Conservation (phyloP, 2,888 invertebrate species). For the Chironomus riparius region DNA sequence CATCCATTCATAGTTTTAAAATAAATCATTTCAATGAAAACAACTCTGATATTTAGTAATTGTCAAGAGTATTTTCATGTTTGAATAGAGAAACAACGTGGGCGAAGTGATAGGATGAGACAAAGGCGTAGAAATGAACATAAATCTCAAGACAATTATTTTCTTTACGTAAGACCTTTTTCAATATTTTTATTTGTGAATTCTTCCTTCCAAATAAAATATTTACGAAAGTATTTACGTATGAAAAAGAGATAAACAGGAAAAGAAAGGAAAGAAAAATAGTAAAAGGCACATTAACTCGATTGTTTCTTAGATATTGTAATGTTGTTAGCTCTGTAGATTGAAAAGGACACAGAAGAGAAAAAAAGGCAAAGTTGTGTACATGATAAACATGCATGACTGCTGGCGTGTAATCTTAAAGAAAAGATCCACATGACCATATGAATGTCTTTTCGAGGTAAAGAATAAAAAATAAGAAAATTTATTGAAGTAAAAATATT, state of each 20-base stretch:
- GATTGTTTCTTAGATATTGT: too few relatives aligned
- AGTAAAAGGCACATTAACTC: too few relatives aligned
- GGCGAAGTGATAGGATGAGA: background rate
- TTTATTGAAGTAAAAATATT: background rate
- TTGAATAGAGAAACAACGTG: background rate
- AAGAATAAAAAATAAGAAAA: background rate
- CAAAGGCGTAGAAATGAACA: conserved; percentile 5
- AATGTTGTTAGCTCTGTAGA: too few relatives aligned
- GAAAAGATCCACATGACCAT: background rate
- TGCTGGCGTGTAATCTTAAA: background rate
- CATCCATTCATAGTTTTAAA: too few relatives aligned
- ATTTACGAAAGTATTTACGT: too few relatives aligned
- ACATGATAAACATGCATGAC: background rate
- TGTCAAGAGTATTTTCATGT: background rate
- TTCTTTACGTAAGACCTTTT: background rate
- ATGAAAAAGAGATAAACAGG: too few relatives aligned
- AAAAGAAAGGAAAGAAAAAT: too few relatives aligned
- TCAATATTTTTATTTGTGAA: background rate
- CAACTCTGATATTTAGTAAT: background rate
- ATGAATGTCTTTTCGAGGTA: background rate
- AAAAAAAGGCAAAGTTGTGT: too few relatives aligned
- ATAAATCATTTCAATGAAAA: too few relatives aligned
- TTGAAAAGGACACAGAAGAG: too few relatives aligned
- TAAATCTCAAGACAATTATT: conserved; percentile 26
- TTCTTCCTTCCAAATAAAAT: too few relatives aligned